Conservation (phyloP, 2,888 invertebrate species). For the Sipunculus nudus region DNA sequence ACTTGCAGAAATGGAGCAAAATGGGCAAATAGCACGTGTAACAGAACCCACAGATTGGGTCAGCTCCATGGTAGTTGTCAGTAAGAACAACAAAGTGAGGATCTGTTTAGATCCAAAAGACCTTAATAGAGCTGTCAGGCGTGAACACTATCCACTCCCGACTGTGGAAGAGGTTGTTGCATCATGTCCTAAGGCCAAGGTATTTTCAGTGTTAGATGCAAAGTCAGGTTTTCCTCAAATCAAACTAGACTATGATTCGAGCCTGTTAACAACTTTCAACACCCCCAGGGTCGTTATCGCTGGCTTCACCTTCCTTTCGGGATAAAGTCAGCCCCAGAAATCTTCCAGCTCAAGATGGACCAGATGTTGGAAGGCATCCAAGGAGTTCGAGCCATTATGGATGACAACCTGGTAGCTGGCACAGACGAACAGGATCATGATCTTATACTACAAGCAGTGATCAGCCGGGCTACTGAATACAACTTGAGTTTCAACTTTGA, state of each 20-base stretch:
- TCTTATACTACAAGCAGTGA: no score
- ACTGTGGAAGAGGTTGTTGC: conserved; percentile 41
- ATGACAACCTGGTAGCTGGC: no score
- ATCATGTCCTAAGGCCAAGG: conserved; percentile 35
- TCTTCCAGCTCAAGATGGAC: no score
- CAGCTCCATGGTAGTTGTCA: conserved; percentile 38
- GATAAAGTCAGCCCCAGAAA: conserved; percentile 40
- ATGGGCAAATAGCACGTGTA: conserved; percentile 34
- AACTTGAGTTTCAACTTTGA: no score
- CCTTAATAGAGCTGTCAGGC: conserved; percentile 33
- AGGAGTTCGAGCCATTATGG: no score
- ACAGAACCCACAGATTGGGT: conserved; percentile 42
- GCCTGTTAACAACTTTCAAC: conserved; percentile 43
- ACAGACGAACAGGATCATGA: no score
- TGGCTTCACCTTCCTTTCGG: conserved; percentile 42
- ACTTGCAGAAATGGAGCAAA: conserved; percentile 39
- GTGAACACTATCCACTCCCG: conserved; percentile 38
- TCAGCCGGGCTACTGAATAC: no score
- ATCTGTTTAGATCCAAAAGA: conserved; percentile 42
- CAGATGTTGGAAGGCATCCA: no score
- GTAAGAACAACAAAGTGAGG: conserved; percentile 35
- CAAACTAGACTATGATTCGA: conserved; percentile 36
- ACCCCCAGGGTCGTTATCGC: conserved; percentile 38
- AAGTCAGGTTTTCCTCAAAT: conserved; percentile 44
- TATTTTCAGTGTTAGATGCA: conserved; percentile 42